These are phyloP conservation scores for Diarsia brunnea DNA, from an alignment of 2,888 invertebrate species.

Conservation along the genomic window DNA sequence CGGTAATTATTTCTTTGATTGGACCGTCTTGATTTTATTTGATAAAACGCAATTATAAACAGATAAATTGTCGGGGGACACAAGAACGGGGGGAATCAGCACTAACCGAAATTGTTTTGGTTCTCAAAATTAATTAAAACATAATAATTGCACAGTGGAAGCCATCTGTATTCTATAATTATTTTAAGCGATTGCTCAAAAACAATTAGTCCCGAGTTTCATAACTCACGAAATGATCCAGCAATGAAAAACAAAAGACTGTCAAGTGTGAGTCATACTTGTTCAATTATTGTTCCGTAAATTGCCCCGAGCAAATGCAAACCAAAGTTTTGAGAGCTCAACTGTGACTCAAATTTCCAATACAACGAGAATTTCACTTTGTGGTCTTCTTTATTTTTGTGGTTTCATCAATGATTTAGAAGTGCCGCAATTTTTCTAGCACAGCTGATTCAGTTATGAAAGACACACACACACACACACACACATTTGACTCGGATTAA, in stretches of 20 bases:
- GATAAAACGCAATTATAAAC: too few relatives aligned
- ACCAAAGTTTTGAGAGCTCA: background rate
- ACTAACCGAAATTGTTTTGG: background rate
- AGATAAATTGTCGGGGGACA: too few relatives aligned
- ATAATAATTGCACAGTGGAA: conserved; percentile 20
- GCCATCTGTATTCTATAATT: conserved; percentile 25
- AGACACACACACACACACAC: too few relatives aligned
- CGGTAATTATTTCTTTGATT: too few relatives aligned
- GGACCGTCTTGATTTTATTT: too few relatives aligned
- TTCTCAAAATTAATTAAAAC: conserved; percentile 1
- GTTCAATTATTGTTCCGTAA: conserved; percentile 7
- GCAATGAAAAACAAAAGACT: background rate
- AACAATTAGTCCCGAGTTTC: conserved; percentile 31
- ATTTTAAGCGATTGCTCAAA: conserved; percentile 14
- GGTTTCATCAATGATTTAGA: background rate
- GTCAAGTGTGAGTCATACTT: background rate
- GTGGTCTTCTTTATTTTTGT: background rate
- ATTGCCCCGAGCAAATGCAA: background rate
- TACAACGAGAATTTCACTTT: background rate
- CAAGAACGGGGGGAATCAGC: too few relatives aligned
- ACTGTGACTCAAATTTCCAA: background rate
- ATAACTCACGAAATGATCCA: conserved; percentile 26
- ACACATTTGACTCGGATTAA: background rate
- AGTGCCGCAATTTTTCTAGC: background rate
- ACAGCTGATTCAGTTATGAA: too few relatives aligned